Base-by-base conservation (phyloP, 2,113 vertebrate species). In the Centropus unirufus region DNA sequence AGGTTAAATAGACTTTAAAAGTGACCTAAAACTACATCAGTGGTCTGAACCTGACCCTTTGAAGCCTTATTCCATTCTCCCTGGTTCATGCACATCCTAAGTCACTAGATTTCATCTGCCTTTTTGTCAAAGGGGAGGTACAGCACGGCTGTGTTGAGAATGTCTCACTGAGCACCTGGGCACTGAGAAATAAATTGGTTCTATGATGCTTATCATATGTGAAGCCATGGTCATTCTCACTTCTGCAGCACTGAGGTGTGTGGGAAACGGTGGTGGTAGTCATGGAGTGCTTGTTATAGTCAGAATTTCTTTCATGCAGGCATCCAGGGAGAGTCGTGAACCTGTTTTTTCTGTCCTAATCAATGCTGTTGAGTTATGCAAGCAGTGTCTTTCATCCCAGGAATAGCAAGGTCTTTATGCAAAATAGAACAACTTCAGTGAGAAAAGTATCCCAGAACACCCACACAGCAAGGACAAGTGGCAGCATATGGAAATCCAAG, bases 321-420 rank as follows among this genome's bases (percentile, higher is more conserved):
- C 72, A 93, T 67, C 52, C 23, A 8, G 74, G 40, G 23, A 83
- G 63, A 91, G 51, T 46, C 83, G 47, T 57, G 80, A 93, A 95
- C 89, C 95, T 94, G 89, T 95, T 96, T 96, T 93, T 87, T 92
- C 91, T 95, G 86, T 64, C 86, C 92, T 92, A 44, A 92, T 89
- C 95, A 87, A 78, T 72, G 96, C 82, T 68, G 85, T 32, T 73
- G 93, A 21, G 32, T 87, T 36, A 80, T 82, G 95, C 92, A 96
- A 85, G 68, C 94, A 77, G 59, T 27, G 70, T 29, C 79, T 93
- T 88, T 96, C 90, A 88, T 81, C 91, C 83, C 55, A 30, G 80
- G 76, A 90, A 89, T 90, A 94, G 4, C 59, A 77, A 96, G 42
- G 82, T 16, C 91, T 67, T 70, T 72, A 42, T 92, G 89, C 74